Percentiles rank a stretch among this genome's conserved stretches.
phyloP scores from a whole-genome alignment of 2,797 vertebrate species.

The Austrolebias charrua region DNA sequence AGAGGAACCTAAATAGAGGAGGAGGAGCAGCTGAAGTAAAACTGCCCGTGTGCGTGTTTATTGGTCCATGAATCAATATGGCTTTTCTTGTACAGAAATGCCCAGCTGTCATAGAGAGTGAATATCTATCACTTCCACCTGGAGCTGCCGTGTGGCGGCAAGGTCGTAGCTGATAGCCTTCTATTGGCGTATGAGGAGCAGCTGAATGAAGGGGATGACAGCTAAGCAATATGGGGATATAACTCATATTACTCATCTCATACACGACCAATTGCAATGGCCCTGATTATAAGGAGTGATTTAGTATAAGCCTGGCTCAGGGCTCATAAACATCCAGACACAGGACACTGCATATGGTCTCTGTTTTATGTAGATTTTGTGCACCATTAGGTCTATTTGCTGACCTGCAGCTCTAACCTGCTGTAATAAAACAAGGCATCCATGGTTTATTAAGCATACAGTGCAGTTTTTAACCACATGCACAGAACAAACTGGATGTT shows the following conservation, averaged over 20 bases:
- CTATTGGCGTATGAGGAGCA: constrained; percentile 49
- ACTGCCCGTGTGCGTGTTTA: constrained; percentile 82
- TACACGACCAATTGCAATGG: constrained; percentile 68
- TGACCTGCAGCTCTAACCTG: constrained; percentile 67
- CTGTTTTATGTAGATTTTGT: constrained; percentile 74
- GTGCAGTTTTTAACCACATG: constrained; percentile 53
- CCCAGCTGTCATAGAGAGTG: constrained; percentile 59
- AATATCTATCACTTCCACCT: constrained; percentile 82
- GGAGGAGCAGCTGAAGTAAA: constrained; percentile 60
- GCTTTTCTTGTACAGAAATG: constrained; percentile 76
- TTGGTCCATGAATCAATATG: constrained; percentile 80
- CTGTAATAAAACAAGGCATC: constrained; percentile 56
- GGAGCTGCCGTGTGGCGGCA: constrained; percentile 64
- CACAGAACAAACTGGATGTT: constrained; percentile 45
- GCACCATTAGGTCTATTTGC: constrained; percentile 74
- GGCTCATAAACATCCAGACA: constrained; percentile 71
- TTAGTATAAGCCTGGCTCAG: constrained; percentile 62
- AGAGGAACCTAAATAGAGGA: constrained; percentile 42
- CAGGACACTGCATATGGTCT: constrained; percentile 67
- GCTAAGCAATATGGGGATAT: constrained; percentile 67
- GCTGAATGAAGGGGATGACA: constrained; percentile 69
- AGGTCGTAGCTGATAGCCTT: constrained; percentile 78
- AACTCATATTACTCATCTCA: constrained; percentile 76
- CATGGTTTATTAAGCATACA: constrained; percentile 63
- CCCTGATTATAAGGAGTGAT: constrained; percentile 78